Evolutionary conservation across 2,888 invertebrate species (phyloP).

Genomic region (Labia minor): DNA sequence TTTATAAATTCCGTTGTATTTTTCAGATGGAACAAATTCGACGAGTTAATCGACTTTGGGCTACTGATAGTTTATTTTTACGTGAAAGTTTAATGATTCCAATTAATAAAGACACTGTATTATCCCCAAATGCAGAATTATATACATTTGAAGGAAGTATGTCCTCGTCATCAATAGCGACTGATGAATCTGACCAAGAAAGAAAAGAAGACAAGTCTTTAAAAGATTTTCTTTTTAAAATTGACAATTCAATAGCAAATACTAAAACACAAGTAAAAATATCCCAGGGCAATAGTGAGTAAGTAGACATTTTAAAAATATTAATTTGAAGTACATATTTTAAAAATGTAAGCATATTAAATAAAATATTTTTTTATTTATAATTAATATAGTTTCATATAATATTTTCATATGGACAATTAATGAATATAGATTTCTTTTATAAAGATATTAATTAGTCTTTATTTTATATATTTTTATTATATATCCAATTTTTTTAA

Average conservation of each 20-base stretch:
- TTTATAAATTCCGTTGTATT: too few relatives aligned
- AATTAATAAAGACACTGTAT: constrained; percentile 52
- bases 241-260: constrained; percentile 72
- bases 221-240: constrained; percentile 69
- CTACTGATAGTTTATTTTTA: constrained; percentile 85
- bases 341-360: too few relatives aligned
- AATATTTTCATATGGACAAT: too few relatives aligned
- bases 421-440: too few relatives aligned
- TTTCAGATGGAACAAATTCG: constrained; percentile 88
- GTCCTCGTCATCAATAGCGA: constrained; percentile 16
- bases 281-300: constrained; percentile 71
- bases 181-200: constrained; percentile 20
- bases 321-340: too few relatives aligned
- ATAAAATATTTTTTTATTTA: too few relatives aligned
- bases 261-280: constrained; percentile 74
- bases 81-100: constrained; percentile 82
- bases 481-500: too few relatives aligned
- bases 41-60: constrained; percentile 80
- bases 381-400: too few relatives aligned
- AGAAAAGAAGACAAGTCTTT: constrained; percentile 58
- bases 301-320: too few relatives aligned
- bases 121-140: constrained; percentile 29
- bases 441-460: too few relatives aligned
- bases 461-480: too few relatives aligned
- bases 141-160: constrained; percentile 20